Base-by-base conservation (phyloP, 2,113 vertebrate species). In the Sinocyclocheilus grahami region DNA sequence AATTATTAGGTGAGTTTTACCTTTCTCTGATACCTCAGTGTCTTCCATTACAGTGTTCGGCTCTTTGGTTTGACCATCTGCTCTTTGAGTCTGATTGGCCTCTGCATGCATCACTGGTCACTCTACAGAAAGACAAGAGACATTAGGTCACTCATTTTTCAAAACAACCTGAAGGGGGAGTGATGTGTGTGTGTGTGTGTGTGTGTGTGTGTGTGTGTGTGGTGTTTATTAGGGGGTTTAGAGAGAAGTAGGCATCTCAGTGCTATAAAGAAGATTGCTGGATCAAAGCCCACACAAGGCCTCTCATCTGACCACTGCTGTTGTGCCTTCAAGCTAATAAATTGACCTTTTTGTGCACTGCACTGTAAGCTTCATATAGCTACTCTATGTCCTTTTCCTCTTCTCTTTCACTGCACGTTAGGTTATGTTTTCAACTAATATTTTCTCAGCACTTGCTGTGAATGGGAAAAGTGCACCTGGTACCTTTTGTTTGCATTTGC, bases 61-160 rank as follows among this genome's bases (percentile, higher is more conserved):
- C 30, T 72, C 33, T 83, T 58, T 74, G 82, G 82, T 74, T n/a
- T 58, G 30, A 42, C 65, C 9, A 33, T 24, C 13, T 74, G 30
- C 30, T 74, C 48, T 83, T 58, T 74, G 48, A 60, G 18, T 72
- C 22, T 74, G 46, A 72, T 39, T 74, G 67, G 82, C 48, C 51
- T 83, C 51, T 37, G 60, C 65, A 83, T 55, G 82, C 82, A 83
- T 74, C 51, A 83, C 67, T 74, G 24, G 69, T 74, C 82, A 74
- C 67, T 74, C 67, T 60, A 39, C 67, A 42, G 51, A 72, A 74
- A 83, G 51, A 83, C 65, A 74, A 83, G 30, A 74, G 82, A 74
- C 82, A 74, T 39, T 10, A 83, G 51, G 48, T 74, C 67, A 74
- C 5, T 24, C 22, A 58, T 22, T 55, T 71, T 74, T 55, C 48